Conservation (phyloP, 2,113 vertebrate genomes). For the Numida meleagris region DNA sequence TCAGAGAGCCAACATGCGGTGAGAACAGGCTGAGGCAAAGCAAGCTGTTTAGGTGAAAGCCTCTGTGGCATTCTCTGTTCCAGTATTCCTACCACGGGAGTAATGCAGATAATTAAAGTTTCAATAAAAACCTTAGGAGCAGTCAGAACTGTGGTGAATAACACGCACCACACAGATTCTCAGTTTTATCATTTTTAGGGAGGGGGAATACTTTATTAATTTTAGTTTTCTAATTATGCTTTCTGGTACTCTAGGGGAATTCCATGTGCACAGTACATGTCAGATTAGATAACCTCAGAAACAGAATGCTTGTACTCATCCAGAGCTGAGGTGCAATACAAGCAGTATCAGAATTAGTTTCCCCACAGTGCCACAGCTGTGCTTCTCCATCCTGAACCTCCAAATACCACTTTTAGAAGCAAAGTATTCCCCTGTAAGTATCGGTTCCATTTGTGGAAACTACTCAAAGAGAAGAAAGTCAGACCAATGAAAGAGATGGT, state of each 20-base stretch:
- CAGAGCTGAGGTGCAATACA: neutral
- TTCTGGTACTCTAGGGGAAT: neutral
- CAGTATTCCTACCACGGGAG: neutral
- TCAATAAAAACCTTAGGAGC: neutral
- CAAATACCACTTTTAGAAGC: neutral
- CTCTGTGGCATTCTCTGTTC: neutral
- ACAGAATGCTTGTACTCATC: neutral
- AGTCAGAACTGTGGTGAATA: neutral
- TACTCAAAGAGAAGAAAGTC: neutral
- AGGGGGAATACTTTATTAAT: neutral
- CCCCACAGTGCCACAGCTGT: neutral
- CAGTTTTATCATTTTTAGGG: neutral
- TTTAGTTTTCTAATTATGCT: neutral
- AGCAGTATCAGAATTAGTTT: neutral
- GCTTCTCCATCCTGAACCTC: neutral
- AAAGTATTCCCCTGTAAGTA: neutral
- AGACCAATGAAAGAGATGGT: neutral
- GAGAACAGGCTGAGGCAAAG: neutral
- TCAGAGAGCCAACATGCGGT: neutral
- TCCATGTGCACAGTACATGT: neutral
- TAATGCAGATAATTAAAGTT: neutral
- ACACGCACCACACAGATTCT: neutral
- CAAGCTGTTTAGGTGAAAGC: neutral
- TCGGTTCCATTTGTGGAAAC: neutral
- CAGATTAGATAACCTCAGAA: neutral